Conservation (phyloP, 2,888 invertebrate species). For the Catocala sponsa region DNA sequence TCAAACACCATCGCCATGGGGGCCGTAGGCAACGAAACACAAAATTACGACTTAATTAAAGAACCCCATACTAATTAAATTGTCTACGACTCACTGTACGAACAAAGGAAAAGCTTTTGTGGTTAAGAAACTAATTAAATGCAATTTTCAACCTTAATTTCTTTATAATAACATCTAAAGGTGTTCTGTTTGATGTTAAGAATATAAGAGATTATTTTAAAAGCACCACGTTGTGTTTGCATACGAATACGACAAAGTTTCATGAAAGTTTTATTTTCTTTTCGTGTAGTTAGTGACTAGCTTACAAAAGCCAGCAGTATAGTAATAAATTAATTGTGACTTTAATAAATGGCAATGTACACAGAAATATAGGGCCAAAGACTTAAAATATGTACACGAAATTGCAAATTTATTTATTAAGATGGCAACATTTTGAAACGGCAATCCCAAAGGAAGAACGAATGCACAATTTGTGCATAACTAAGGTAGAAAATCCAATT, state of each 20-base stretch:
- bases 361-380: no score
- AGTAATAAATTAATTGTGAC: no score
- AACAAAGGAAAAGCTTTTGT: conserved; percentile 13
- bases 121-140: conserved; percentile 20
- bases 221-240: not conserved
- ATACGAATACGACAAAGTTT: not conserved
- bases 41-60: conserved; percentile 66
- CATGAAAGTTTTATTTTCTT: not conserved
- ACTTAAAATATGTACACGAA: no score
- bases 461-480: no score
- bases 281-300: no score
- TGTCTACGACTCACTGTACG: conserved; percentile 51
- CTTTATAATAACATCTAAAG: conserved; percentile 7
- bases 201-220: not conserved
- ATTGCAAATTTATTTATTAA: no score
- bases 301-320: no score
- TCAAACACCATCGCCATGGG: conserved; percentile 40
- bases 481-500: no score
- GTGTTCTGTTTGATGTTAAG: conserved; percentile 3
- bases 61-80: conserved; percentile 64
- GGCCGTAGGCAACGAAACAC: conserved; percentile 52
- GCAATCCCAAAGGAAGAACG: no score
- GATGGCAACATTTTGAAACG: no score
- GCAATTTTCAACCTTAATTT: conserved; percentile 16
- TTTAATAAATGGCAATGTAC: no score